Percentiles rank a stretch among this genome's conserved stretches.
Evolutionary conservation across 2,113 vertebrate species (phyloP).

Genomic region (Irena cyanogastra): DNA sequence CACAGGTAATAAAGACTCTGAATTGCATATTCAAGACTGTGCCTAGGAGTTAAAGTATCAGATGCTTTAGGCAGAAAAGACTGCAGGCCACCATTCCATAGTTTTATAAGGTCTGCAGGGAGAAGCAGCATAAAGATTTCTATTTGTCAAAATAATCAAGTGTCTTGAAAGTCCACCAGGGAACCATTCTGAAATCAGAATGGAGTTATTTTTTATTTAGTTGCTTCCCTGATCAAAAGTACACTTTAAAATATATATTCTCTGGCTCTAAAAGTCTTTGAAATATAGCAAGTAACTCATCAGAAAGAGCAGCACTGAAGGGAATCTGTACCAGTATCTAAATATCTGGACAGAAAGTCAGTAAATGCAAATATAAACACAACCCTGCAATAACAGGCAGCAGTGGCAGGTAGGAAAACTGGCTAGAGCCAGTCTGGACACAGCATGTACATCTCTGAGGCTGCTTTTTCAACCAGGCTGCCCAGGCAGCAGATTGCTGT

Average conservation of each 20-base stretch:
- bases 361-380: neutral
- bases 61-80: neutral
- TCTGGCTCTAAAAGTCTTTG: neutral
- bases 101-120: constrained; percentile 7
- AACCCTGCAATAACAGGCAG: neutral
- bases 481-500: neutral
- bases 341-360: neutral
- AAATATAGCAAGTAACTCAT: neutral
- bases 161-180: neutral
- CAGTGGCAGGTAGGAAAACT: neutral
- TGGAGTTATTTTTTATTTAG: constrained; percentile 19
- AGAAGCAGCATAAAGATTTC: constrained; percentile 2
- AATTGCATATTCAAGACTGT: neutral
- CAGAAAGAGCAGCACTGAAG: neutral
- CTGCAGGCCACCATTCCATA: neutral
- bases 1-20: constrained; percentile 2
- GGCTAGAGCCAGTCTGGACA: neutral
- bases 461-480: neutral
- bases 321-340: neutral
- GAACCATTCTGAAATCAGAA: neutral
- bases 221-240: neutral
- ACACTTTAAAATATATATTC: neutral
- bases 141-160: constrained; percentile 39
- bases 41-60: neutral
- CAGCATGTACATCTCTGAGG: neutral